Evolutionary conservation across 2,113 vertebrate genomes (phyloP).

Genomic region (Clarias macrocephalus): DNA sequence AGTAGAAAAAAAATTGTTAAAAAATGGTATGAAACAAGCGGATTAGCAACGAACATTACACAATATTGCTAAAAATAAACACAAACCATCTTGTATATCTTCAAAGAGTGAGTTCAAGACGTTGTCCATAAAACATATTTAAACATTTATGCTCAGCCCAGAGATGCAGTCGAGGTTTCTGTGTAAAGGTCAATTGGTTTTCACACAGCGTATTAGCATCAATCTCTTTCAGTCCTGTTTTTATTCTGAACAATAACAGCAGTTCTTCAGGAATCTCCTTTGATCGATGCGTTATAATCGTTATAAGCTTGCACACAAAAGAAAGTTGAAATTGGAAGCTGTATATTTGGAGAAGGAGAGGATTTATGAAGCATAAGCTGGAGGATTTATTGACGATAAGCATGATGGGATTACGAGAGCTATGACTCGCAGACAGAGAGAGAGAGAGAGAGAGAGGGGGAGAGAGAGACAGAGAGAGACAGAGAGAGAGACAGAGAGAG

Average conservation of each 20-base stretch:
- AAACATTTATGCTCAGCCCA: background rate
- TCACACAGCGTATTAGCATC: background rate
- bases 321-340: background rate
- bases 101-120: background rate
- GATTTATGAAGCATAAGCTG: slow-evolving; percentile 14
- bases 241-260: slow-evolving; percentile 1
- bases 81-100: background rate
- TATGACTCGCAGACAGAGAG: slow-evolving; percentile 38
- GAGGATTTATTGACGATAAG: slow-evolving; percentile 39
- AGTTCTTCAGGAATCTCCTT: background rate
- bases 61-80: background rate
- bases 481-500: too few species aligned
- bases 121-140: background rate
- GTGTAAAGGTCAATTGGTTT: slow-evolving; percentile 6
- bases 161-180: background rate
- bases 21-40: background rate
- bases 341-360: background rate
- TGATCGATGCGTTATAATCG: background rate
- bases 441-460: background rate
- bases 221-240: background rate
- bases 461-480: too few species aligned
- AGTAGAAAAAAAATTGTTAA: background rate
- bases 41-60: background rate
- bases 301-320: background rate
- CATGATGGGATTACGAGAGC: slow-evolving; percentile 41